Conservation (phyloP, 2,888 invertebrate genomes). For the Quadroppia sp. region DNA sequence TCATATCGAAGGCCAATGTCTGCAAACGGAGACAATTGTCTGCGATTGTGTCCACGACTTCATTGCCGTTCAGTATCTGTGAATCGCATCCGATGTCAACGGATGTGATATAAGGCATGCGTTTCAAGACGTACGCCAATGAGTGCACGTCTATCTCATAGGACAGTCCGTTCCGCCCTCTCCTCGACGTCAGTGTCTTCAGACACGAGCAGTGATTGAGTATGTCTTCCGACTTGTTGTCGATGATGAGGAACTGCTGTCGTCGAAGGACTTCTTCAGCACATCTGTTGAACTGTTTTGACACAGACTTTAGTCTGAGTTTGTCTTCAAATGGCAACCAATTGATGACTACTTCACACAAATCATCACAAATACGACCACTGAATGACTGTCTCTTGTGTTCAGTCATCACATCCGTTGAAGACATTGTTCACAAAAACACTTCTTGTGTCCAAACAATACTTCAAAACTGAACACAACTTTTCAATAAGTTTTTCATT, state of each 20-base stretch:
- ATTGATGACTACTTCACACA: background rate
- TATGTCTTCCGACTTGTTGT: background rate
- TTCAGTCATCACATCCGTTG: no score
- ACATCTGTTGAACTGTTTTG: background rate
- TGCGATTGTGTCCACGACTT: background rate
- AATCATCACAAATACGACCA: slow-evolving; percentile 6
- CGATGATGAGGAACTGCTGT: background rate
- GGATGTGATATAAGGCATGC: no score
- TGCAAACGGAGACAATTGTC: background rate
- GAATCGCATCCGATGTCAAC: background rate
- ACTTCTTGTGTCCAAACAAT: no score
- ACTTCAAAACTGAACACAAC: no score
- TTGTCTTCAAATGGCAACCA: slow-evolving; percentile 3
- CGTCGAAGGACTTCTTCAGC: background rate
- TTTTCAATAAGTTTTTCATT: no score
- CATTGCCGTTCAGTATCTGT: background rate
- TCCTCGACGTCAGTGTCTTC: no score
- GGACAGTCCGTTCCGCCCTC: no score
- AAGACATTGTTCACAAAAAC: no score
- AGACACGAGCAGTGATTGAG: no score
- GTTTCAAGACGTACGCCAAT: no score
- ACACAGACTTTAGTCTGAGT: background rate
- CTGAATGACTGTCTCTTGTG: background rate
- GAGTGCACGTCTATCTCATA: no score
- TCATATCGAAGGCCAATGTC: background rate